These are phyloP conservation scores for Acrossocheilus fasciatus DNA, from an alignment of 2,797 vertebrate species.

Conservation along the genomic window DNA sequence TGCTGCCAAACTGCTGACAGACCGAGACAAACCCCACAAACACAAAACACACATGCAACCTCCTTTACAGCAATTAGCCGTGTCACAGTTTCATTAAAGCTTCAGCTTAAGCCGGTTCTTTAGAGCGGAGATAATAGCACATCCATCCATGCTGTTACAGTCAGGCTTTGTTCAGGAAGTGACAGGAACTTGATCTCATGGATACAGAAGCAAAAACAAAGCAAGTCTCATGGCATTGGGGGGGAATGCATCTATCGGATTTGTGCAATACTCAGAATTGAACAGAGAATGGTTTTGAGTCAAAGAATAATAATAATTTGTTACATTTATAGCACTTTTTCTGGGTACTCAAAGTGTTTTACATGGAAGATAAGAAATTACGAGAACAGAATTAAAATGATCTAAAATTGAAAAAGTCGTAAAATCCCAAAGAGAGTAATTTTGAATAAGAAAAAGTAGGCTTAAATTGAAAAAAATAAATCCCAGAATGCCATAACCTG, in stretches of 20 bases:
- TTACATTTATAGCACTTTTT: no score
- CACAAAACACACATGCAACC: constrained; percentile 65
- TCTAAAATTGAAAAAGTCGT: not conserved
- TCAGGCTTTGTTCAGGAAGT: constrained; percentile 42
- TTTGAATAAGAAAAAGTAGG: not conserved
- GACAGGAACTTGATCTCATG: constrained; percentile 39
- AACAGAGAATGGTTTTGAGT: not conserved
- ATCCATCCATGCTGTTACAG: constrained; percentile 50
- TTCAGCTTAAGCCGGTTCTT: constrained; percentile 62
- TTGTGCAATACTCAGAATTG: not conserved
- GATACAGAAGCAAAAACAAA: constrained; percentile 15
- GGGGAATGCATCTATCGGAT: not conserved
- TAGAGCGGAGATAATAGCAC: constrained; percentile 56
- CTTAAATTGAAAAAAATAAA: not conserved
- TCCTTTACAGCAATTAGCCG: constrained; percentile 84
- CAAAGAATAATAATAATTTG: no score
- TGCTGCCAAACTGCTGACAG: constrained; percentile 68
- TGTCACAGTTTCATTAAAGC: constrained; percentile 85
- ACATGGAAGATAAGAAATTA: not conserved
- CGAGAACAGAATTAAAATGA: not conserved
- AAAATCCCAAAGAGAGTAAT: not conserved
- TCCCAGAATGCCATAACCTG: no score
- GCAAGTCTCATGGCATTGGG: not conserved
- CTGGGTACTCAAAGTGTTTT: no score
- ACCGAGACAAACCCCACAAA: constrained; percentile 49